Percentiles rank a stretch among this genome's conserved stretches.
Evolutionary conservation across 2,797 vertebrate species (phyloP).

Genomic region (Urocyon cinereoargenteus): DNA sequence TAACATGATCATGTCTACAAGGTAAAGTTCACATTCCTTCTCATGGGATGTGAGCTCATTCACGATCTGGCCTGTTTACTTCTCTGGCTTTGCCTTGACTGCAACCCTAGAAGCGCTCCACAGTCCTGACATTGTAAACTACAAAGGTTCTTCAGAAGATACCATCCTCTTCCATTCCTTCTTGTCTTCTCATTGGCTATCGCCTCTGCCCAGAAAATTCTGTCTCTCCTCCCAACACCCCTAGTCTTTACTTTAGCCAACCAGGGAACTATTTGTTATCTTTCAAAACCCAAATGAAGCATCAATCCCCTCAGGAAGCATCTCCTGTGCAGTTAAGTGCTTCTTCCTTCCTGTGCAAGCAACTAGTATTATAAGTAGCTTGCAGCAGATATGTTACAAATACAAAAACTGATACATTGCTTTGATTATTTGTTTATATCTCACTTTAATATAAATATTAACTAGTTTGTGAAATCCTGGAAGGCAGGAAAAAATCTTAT

Average conservation of each 20-base stretch:
- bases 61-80: not conserved
- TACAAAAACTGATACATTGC: not conserved
- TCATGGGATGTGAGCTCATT: not conserved
- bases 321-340: not conserved
- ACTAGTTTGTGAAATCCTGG: slow-evolving; percentile 15
- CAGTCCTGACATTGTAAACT: not conserved
- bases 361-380: not conserved
- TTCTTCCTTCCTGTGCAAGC: not conserved
- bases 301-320: not conserved
- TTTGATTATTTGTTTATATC: not conserved
- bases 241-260: not conserved
- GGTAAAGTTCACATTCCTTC: not conserved
- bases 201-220: not conserved
- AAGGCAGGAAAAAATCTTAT: not conserved
- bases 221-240: not conserved
- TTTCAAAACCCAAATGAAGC: not conserved
- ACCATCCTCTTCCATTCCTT: not conserved
- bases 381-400: not conserved
- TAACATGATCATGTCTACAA: not conserved
- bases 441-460: slow-evolving; percentile 37
- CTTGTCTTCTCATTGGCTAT: not conserved
- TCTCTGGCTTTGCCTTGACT: not conserved
- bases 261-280: not conserved
- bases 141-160: not conserved
- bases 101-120: too few species aligned